Conservation (phyloP, 2,888 invertebrate species). For the Aphidius colemani region DNA sequence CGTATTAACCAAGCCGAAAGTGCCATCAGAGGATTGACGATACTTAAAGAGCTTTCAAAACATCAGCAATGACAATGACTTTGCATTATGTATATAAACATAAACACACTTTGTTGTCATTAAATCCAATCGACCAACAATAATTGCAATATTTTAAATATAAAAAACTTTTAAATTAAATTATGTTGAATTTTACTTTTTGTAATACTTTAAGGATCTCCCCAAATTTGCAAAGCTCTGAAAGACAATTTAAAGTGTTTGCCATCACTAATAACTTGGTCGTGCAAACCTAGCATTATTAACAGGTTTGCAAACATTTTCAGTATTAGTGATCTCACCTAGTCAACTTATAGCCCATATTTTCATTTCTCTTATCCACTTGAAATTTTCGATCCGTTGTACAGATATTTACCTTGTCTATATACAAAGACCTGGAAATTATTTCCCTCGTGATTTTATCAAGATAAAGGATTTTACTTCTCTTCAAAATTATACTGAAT, state of each 20-base stretch:
- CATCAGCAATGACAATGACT: too few species aligned
- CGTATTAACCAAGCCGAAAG: constrained; percentile 11
- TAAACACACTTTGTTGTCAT: too few species aligned
- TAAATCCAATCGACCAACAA: too few species aligned
- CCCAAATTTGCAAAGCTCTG: too few species aligned
- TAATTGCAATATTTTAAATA: too few species aligned
- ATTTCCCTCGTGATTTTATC: constrained; percentile 48
- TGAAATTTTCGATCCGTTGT: constrained; percentile 47
- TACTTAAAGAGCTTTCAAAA: too few species aligned
- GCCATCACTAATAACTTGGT: constrained; percentile 56
- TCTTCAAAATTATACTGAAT: too few species aligned
- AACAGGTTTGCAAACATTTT: constrained; percentile 57
- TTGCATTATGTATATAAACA: too few species aligned
- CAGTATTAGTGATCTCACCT: constrained; percentile 53
- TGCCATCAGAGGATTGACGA: not conserved
- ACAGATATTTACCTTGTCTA: constrained; percentile 58
- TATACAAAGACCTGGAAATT: constrained; percentile 47
- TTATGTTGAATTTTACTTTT: too few species aligned
- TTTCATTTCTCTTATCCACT: constrained; percentile 25
- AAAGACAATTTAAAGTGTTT: constrained; percentile 56
- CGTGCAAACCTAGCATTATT: constrained; percentile 57
- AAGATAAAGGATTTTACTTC: constrained; percentile 52
- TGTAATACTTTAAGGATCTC: too few species aligned
- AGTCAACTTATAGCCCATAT: constrained; percentile 44
- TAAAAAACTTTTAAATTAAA: too few species aligned